phyloP scores from a whole-genome alignment of 2,113 vertebrate species.

The Elaphurus davidianus region DNA sequence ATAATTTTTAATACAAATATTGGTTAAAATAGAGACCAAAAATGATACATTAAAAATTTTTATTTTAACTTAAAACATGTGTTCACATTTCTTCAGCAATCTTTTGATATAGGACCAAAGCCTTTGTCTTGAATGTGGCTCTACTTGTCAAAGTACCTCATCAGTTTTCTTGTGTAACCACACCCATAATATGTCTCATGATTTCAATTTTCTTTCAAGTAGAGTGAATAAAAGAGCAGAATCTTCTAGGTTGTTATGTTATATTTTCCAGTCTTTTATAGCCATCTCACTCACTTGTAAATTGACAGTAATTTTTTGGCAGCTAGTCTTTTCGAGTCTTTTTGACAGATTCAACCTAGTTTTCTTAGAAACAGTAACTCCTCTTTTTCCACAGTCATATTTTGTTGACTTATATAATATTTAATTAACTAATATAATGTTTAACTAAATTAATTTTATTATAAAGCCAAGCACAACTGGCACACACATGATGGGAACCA shows the following conservation, averaged over 20 bases:
- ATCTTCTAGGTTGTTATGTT: neutral
- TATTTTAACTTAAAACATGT: neutral
- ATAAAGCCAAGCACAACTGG: neutral
- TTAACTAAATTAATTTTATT: neutral
- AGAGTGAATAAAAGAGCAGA: neutral
- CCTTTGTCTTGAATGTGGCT: neutral
- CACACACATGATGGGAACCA: neutral
- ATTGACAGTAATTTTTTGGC: neutral
- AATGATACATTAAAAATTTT: neutral
- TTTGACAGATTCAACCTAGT: neutral
- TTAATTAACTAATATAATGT: neutral
- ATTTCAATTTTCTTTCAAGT: neutral
- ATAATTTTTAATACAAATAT: neutral
- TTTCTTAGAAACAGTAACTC: neutral
- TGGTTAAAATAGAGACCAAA: neutral
- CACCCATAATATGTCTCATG: neutral
- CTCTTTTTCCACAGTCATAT: neutral
- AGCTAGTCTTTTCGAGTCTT: neutral
- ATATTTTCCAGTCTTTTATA: neutral
- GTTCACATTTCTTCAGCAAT: neutral
- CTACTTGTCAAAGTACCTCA: neutral
- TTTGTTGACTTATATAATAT: neutral
- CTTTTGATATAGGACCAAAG: neutral
- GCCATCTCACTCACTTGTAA: neutral
- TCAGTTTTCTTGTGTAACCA: neutral